Evolutionary conservation across 2,797 vertebrate species (phyloP), one percentile per base, ranked within the genome.

Genomic region (Sebastiscus tertius): DNA sequence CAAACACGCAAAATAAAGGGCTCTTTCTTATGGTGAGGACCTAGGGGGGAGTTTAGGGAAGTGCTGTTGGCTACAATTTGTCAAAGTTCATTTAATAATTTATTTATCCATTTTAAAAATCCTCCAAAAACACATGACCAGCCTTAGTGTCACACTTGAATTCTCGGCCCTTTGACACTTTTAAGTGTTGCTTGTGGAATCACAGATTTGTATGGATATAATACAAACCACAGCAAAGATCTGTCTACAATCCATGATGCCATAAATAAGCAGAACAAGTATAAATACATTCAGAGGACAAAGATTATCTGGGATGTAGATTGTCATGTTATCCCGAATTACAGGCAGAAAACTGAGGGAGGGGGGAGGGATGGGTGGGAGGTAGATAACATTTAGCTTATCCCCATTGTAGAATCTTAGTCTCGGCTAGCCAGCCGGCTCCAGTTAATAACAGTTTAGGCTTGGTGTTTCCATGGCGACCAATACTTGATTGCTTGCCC

Each of bases 401-500:
- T 87, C 86, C 87, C 85, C 80, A 87, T 86, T 93, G 90, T 84
- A 83, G 75, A 88, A 90, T 86, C 90, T 84, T 80, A 86, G 87
- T 81, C 84, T 90, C 91, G 87, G 91, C 91, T 80, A 75, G 79
- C 79, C 85, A 76, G 77, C 79, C 77, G 14, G 90, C 85, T 89
- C 84, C 80, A 86, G 88, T 93, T 94, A 95, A 95, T 93, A 88
- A 94, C 91, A 93, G 88, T 94, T 92, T 88, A 89, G 85, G 89
- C 87, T 92, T 94, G 86, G 66, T 78, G 93, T 95, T 94, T 82
- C 93, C 89, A 93, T 94, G 90, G 75, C 89, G 75, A 96, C 95
- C 81, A 80, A 69, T 72, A 87, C 89, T 94, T 95, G 93, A 95
- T 95, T 95, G 94, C 94, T 92, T 88, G 88, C 87, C 91, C 85